Percentiles rank a stretch among this genome's conserved stretches.
Evolutionary conservation across 2,888 invertebrate species (phyloP).

Genomic region (Ectropis crepuscularia): DNA sequence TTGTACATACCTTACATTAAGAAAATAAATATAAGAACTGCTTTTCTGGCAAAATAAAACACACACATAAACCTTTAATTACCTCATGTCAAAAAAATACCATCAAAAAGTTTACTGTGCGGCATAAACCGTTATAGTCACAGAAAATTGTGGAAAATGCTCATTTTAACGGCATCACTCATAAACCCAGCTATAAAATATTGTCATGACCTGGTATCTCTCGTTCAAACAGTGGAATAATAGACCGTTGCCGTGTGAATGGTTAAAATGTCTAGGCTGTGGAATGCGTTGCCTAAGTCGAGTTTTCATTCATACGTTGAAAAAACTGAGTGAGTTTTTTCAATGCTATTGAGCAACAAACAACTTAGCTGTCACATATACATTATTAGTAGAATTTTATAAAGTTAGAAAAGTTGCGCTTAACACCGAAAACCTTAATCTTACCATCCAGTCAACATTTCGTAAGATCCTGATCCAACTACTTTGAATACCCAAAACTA

Average conservation of each 20-base stretch:
- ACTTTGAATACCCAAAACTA: conserved; percentile 15
- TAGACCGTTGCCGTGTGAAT: too few relatives aligned
- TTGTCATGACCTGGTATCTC: conserved; percentile 19
- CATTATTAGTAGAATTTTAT: too few relatives aligned
- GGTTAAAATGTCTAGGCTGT: too few relatives aligned
- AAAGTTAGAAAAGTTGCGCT: not conserved
- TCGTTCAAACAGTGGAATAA: conserved; percentile 3
- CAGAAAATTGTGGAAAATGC: conserved; percentile 34
- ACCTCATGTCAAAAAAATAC: conserved; percentile 29
- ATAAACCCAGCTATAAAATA: conserved; percentile 34
- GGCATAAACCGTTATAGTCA: conserved; percentile 32
- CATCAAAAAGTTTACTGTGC: conserved; percentile 34
- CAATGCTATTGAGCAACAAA: too few relatives aligned
- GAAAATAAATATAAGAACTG: too few relatives aligned
- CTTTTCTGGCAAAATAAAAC: not conserved
- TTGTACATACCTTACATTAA: too few relatives aligned
- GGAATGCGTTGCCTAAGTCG: too few relatives aligned
- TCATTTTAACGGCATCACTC: conserved; percentile 31
- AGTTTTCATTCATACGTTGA: too few relatives aligned
- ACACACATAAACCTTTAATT: conserved; percentile 24
- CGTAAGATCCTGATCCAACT: conserved; percentile 13
- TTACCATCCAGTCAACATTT: conserved; percentile 1
- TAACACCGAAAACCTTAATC: conserved; percentile 11
- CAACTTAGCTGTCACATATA: too few relatives aligned
- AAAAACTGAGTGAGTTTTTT: too few relatives aligned